phyloP scores from a whole-genome alignment of 2,888 invertebrate species.

The Amblyjoppa proteus region DNA sequence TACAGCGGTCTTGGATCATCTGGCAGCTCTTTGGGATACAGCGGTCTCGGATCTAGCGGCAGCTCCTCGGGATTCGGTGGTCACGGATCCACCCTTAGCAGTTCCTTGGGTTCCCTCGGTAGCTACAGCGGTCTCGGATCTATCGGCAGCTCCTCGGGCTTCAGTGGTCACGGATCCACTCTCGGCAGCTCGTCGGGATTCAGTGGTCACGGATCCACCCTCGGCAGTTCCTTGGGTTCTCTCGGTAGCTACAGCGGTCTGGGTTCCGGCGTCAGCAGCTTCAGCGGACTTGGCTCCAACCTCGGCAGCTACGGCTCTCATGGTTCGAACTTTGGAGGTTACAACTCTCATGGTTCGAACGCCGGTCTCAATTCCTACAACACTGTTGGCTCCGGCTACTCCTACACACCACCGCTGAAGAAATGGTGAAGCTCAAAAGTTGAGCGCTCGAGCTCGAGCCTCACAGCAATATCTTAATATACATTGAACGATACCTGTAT shows the following conservation, averaged over 20 bases:
- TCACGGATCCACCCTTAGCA: conserved; percentile 27
- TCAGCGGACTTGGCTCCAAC: conserved; percentile 13
- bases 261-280: background rate
- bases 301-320: conserved; percentile 13
- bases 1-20: conserved; percentile 47
- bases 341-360: conserved; percentile 20
- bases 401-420: conserved; percentile 61
- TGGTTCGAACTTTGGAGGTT: background rate
- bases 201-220: background rate
- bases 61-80: background rate
- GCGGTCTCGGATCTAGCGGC: conserved; percentile 29
- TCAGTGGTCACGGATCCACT: conserved; percentile 12
- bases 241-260: background rate
- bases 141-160: background rate
- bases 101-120: background rate
- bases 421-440: conserved; percentile 67
- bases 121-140: background rate
- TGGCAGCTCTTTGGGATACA: conserved; percentile 27
- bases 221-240: background rate
- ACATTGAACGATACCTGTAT: conserved; percentile 22
- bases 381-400: conserved; percentile 52
- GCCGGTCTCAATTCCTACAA: conserved; percentile 31
- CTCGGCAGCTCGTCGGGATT: conserved; percentile 8
- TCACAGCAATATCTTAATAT: conserved; percentile 31
- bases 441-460: conserved; percentile 15